phyloP scores from a whole-genome alignment of 1,140 invertebrate species.

The Heliconius congener region DNA sequence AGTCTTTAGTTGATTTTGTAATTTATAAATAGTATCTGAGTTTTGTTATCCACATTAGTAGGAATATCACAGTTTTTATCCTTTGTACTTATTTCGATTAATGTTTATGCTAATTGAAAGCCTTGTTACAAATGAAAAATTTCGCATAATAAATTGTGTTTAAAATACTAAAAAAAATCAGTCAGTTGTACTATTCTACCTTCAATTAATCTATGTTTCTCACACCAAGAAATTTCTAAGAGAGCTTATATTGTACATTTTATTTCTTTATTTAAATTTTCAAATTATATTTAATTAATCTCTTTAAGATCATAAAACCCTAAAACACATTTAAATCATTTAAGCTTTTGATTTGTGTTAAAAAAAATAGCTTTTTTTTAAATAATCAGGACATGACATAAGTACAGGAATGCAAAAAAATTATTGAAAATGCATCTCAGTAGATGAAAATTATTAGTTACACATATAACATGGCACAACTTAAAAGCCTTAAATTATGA shows the following conservation, averaged over 20 bases:
- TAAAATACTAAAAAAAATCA: slow-evolving; percentile 9
- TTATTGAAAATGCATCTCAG: not conserved
- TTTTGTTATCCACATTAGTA: not conserved
- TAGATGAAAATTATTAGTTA: not conserved
- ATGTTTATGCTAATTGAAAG: slow-evolving; percentile 7
- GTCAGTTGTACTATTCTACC: slow-evolving; percentile 3
- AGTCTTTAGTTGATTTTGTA: slow-evolving; percentile 1
- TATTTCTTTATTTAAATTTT: not conserved
- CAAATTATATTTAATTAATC: not conserved
- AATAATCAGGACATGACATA: not conserved
- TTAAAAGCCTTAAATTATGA: slow-evolving; percentile 47
- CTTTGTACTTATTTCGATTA: slow-evolving; percentile 38
- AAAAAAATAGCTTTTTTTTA: not conserved
- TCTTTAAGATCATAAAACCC: no score
- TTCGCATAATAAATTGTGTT: not conserved
- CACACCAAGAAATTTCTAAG: slow-evolving; percentile 17
- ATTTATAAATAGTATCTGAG: not conserved
- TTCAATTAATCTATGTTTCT: slow-evolving; percentile 1
- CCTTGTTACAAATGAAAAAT: not conserved
- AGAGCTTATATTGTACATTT: not conserved
- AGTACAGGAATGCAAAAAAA: not conserved
- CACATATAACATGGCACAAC: slow-evolving; percentile 45
- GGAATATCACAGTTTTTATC: slow-evolving; percentile 41
- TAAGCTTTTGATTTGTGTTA: not conserved
- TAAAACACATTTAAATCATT: no score